phyloP scores from a whole-genome alignment of 2,797 vertebrate genomes.

The Bryconaethiops microstoma region DNA sequence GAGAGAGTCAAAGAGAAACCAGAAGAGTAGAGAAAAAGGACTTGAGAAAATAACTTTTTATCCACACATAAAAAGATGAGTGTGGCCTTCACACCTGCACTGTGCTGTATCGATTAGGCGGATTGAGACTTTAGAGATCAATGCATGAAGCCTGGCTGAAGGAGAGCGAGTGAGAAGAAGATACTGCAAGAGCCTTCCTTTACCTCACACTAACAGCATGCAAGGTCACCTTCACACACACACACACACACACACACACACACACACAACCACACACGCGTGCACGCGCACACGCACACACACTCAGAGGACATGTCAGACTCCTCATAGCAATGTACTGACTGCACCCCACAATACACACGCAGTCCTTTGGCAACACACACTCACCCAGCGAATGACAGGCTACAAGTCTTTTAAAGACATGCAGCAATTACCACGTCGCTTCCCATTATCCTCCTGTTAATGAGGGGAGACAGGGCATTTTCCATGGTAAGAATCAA shows the following conservation, averaged over 20 bases:
- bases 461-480: conserved; percentile 80
- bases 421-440: conserved; percentile 81
- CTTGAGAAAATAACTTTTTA: background rate
- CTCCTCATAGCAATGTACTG: background rate
- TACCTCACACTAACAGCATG: conserved; percentile 20
- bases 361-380: conserved; percentile 28
- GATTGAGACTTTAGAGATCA: background rate
- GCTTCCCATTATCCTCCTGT: conserved; percentile 74
- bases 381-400: conserved; percentile 56
- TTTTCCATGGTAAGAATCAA: conserved; percentile 67
- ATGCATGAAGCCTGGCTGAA: background rate
- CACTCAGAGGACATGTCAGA: conserved; percentile 8
- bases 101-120: background rate
- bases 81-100: background rate
- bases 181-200: conserved; percentile 2
- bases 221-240: conserved; percentile 44
- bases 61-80: conserved; percentile 6
- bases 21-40: background rate
- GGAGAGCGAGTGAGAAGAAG: background rate
- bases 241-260: conserved; percentile 17
- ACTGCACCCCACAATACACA: background rate
- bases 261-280: conserved; percentile 22
- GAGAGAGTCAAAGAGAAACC: background rate
- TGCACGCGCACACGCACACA: conserved; percentile 17
- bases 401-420: conserved; percentile 79